Evolutionary conservation across 1,140 invertebrate genomes (phyloP), one percentile per base, ranked within the genome.

Genomic region (Polypedilum pembai): DNA sequence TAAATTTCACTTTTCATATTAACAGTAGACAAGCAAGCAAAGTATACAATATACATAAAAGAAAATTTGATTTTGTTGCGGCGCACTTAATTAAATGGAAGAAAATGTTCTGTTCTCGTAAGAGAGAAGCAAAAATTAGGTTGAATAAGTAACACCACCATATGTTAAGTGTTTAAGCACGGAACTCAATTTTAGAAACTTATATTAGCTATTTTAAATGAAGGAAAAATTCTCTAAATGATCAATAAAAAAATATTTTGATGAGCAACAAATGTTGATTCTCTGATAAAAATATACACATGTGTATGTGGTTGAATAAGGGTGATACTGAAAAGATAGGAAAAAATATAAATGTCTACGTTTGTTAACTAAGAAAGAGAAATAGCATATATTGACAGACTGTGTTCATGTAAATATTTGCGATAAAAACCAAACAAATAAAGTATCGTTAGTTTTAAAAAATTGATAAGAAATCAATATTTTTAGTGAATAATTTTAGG

Each of bases 1-100:
- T 56, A 56, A 56, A 56, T 56, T 56, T 56, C 45, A 56, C 45
- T 56, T 56, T 56, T 56, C n/a, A 56, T 56, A n/a, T n/a, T 56
- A 56, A 56, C 45, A 33, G 24, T 33, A 33, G 24, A 3, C 24
- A 33, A 33, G 24, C n/a, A 56, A 12, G 45, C n/a, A 12, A 4
- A n/a, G 12, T 56, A n/a, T 15, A 12, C n/a, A n/a, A 4, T 12
- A 56, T 15, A 56, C 45, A 56, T n/a, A 56, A n/a, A 56, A 56
- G n/a, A 56, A 56, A 56, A n/a, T 45, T 56, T 56, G 45, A 56
- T 56, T 56, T 56, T 56, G 45, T 15, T 56, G 45, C 45, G 45
- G 24, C 45, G 12, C 45, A 56, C 45, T 56, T 56, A 56, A 56
- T 56, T 56, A 56, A 56, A 56, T 56, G 45, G n/a, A n/a, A n/a